Conservation (phyloP, 2,888 invertebrate genomes). For the Zelleria hepariella region DNA sequence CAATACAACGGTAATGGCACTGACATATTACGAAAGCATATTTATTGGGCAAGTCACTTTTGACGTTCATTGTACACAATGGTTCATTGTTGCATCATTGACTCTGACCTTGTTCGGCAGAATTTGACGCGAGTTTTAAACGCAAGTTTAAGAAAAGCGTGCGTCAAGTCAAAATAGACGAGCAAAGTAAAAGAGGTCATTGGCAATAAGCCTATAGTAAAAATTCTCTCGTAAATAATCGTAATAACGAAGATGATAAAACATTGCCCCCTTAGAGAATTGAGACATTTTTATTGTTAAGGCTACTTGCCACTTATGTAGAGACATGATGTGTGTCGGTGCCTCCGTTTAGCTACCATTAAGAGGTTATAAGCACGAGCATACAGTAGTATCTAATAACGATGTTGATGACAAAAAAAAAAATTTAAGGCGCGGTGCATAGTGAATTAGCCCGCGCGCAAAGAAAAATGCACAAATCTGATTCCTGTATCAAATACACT, state of each 20-base stretch:
- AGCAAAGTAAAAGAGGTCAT: neutral
- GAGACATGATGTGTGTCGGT: too few relatives aligned
- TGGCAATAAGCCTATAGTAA: neutral
- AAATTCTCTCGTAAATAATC: neutral
- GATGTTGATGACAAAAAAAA: too few relatives aligned
- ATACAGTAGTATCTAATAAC: too few relatives aligned
- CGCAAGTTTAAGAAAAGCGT: neutral
- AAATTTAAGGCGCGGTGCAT: too few relatives aligned
- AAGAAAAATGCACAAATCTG: too few relatives aligned
- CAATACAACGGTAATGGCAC: neutral
- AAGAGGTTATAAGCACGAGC: too few relatives aligned
- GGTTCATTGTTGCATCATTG: neutral
- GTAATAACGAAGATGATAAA: neutral
- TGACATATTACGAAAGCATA: neutral
- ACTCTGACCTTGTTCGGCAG: neutral
- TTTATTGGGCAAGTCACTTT: neutral
- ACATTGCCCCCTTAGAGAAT: neutral
- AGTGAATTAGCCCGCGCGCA: too few relatives aligned
- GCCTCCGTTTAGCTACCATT: too few relatives aligned
- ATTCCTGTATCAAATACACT: too few relatives aligned
- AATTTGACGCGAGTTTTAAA: neutral
- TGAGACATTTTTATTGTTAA: neutral
- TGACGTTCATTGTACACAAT: neutral
- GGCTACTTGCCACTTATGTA: neutral
- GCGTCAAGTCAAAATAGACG: neutral